Conservation (phyloP, 2,888 invertebrate species). For the Labia minor region DNA sequence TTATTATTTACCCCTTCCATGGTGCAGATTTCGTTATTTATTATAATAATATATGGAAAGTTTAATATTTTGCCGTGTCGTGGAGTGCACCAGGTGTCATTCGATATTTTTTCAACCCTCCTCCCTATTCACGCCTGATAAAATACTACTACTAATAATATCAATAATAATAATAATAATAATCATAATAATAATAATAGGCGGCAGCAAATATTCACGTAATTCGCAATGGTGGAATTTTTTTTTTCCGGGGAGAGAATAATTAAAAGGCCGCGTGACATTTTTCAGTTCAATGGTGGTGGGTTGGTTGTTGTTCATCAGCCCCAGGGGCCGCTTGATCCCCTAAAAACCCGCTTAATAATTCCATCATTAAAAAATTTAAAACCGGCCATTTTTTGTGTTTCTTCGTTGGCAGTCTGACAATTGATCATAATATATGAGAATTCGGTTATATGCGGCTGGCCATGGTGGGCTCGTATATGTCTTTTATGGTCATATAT, state of each 20-base stretch:
- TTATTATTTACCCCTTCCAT: no score
- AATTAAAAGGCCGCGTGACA: slow-evolving; percentile 7
- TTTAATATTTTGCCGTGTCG: no score
- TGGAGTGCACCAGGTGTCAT: neutral
- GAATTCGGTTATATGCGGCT: neutral
- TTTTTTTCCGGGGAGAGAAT: neutral
- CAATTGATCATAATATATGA: slow-evolving; percentile 13
- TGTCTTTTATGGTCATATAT: neutral
- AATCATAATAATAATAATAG: neutral
- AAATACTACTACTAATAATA: neutral
- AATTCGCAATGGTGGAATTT: neutral
- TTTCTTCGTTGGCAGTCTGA: slow-evolving; percentile 13
- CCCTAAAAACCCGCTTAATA: slow-evolving; percentile 13
- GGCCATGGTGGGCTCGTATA: neutral
- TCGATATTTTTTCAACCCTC: neutral
- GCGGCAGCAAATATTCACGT: neutral
- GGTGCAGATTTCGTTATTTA: no score
- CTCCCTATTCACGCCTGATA: neutral
- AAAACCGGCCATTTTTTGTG: slow-evolving; percentile 8
- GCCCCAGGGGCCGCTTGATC: slow-evolving; percentile 4
- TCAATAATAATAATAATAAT: neutral
- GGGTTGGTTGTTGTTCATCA: neutral
- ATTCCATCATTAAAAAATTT: slow-evolving; percentile 13
- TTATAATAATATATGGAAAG: no score
- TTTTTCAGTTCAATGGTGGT: neutral